Base-by-base conservation (phyloP, 2,113 vertebrate species). In the Hystrix brachyura region DNA sequence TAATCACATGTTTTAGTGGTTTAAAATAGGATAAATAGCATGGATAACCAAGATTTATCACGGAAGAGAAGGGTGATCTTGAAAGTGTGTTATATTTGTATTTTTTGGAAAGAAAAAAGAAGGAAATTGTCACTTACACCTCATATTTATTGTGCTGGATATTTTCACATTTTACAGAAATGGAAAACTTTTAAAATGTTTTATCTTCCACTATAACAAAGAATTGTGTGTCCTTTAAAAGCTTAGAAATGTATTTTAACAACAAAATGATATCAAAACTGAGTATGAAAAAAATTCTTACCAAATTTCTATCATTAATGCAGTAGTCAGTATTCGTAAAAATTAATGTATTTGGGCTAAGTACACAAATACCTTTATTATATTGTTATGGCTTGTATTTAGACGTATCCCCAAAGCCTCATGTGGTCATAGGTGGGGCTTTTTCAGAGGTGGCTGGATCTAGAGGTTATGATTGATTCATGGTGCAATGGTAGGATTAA, bases 221-320 rank as follows among this genome's bases (percentile, higher is more conserved):
- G 62, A 89, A 74, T 92, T 3, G 85, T 43, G 7, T 34, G 88
- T 59, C 46, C 32, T 84, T 69, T 80, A 51, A 85, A 96, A 74
- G 48, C 21, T 72, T 1, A 85, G 55, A 94, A 78, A 64, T 19
- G 27, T 23, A 15, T 38, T 55, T 84, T 69, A 83, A 82, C 85
- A 81, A 43, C 4, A 95, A 95, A 95, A 79, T 71, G 34, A 60
- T 76, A 82, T 53, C 74, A 94, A 87, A 78, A 51, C 7, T 32
- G 72, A 87, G 29, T 62, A 87, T 32, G 8, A 74, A 57, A 94
- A 94, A 94, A 84, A 71, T 32, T 88, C 59, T 65, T 79, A 55
- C 18, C 55, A 97, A 78, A 91, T 90, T 3, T 87, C 3, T 62
- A 83, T 13, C 72, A 48, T 80, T 34, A 86, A 74, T 51, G 71